Base-by-base conservation (phyloP, 2,113 vertebrate genomes). In the Tetrax tetrax region DNA sequence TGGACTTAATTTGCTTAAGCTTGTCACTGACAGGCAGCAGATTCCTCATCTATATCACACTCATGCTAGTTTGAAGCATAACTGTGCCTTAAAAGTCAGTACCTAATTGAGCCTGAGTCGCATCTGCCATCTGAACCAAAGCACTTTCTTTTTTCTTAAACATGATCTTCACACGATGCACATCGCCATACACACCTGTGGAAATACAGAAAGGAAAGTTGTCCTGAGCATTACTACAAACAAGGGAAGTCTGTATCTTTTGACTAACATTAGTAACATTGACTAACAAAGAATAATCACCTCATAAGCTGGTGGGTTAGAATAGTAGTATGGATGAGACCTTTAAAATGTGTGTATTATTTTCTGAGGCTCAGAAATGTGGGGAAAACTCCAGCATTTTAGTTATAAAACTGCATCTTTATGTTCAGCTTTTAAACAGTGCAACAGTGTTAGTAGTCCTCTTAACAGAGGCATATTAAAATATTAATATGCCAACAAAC, bases 101-200 rank as follows among this genome's bases (percentile, higher is more conserved):
- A 99, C 99, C 99, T 95, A 98, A 83, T 72, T 98, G 98, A 94
- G 99, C 98, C 97, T 99, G 99, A 33, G 69, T 97, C 76, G 97
- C 97, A 96, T 99, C 98, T 74, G 98, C 98, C 99, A 99, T 99
- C 95, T 99, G 99, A 97, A 99, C 96, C 97, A 99, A 98, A 72
- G 99, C 99, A 59, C 98, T 98, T 97, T 98, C 98, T 89, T 98
- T 99, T 83, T 98, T 99, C 96, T 98, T 99, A 96, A 98, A 99
- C 97, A 98, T 97, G 88, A 99, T 99, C 97, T 99, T 99, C 90
- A 99, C 99, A 96, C 98, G 98, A 94, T 98, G 98, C 12, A 99
- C 99, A 91, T 99, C 98, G 63, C 99, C 99, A 92, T 99, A 99
- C 7, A 99, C 98, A 84, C 99, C 98, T 99, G 91, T 63, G 60